Conservation (phyloP, 2,797 vertebrate genomes). For the Esox masquinongy region DNA sequence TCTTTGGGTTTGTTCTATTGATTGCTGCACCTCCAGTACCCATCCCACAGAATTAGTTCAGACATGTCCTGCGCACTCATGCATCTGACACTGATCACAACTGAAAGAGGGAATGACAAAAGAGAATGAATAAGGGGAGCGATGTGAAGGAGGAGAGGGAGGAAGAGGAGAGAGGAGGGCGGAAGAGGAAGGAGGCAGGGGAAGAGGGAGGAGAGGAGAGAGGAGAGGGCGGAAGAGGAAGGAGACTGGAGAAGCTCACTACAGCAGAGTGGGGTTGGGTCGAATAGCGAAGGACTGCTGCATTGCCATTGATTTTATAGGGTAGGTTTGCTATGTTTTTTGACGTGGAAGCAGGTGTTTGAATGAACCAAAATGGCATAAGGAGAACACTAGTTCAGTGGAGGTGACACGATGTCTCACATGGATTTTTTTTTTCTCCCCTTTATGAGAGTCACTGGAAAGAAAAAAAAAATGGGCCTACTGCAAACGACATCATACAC, state of each 20-base stretch:
- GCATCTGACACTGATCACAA: conserved; percentile 40
- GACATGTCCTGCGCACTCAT: conserved; percentile 1
- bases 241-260: background rate
- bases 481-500: too few species aligned
- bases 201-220: background rate
- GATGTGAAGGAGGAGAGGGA: too few species aligned
- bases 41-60: background rate
- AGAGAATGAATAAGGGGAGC: conserved; percentile 19
- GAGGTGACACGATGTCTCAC: background rate
- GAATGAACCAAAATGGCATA: background rate
- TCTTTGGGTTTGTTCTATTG: conserved; percentile 12
- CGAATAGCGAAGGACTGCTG: conserved; percentile 40
- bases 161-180: too few species aligned
- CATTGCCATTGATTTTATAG: conserved; percentile 65
- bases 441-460: too few species aligned
- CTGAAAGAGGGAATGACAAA: conserved; percentile 34
- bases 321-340: conserved; percentile 40
- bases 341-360: conserved; percentile 46
- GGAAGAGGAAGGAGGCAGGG: background rate
- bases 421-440: background rate
- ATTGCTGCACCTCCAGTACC: background rate
- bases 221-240: too few species aligned
- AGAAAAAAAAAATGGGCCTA: background rate
- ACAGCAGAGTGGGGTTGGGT: conserved; percentile 10
- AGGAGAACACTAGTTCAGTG: background rate